Conservation (phyloP, 2,113 vertebrate genomes). For the Gulo gulo region DNA sequence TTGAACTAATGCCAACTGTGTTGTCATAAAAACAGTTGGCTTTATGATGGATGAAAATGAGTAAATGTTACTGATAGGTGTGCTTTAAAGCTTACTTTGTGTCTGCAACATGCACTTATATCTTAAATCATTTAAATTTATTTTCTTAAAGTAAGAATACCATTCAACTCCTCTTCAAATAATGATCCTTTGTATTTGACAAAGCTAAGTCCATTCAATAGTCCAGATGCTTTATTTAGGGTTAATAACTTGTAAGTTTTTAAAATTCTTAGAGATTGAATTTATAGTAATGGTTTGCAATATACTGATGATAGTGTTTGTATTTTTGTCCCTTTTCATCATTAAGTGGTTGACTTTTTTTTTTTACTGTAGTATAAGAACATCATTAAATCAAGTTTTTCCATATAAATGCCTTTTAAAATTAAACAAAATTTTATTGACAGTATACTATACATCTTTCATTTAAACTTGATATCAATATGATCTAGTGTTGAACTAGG, state of each 20-base stretch:
- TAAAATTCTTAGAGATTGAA: not conserved
- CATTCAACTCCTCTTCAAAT: not conserved
- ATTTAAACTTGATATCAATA: not conserved
- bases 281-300: not conserved
- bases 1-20: constrained; percentile 16
- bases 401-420: not conserved
- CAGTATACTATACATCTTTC: not conserved
- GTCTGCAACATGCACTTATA: not conserved
- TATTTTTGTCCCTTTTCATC: not conserved
- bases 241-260: not conserved
- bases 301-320: not conserved
- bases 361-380: not conserved
- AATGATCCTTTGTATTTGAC: not conserved
- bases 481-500: not conserved
- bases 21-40: not conserved
- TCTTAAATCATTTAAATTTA: not conserved
- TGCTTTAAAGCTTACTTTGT: not conserved
- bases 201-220: not conserved
- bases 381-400: not conserved
- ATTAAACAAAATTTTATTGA: not conserved
- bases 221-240: not conserved
- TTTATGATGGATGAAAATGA: not conserved
- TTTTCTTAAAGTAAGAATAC: not conserved
- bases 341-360: not conserved
- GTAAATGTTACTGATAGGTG: not conserved